These are phyloP conservation scores for Bufo bufo DNA, from an alignment of 2,113 vertebrate species.

Conservation along the genomic window DNA sequence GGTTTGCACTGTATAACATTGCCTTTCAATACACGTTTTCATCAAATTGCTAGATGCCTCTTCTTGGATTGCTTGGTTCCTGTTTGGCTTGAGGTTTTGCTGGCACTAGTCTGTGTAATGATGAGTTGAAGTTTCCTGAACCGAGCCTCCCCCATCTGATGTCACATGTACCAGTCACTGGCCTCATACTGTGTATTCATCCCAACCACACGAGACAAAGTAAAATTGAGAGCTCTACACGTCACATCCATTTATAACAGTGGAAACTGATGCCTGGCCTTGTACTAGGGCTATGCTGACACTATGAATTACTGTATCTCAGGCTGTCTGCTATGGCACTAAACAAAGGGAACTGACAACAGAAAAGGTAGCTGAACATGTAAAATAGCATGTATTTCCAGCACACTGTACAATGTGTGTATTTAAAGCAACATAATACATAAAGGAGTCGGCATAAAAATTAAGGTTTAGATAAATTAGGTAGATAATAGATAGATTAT, in stretches of 20 bases:
- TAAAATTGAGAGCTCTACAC: neutral
- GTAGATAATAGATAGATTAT: too few species aligned
- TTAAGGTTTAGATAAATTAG: too few species aligned
- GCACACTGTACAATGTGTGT: neutral
- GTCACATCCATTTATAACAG: slow-evolving; percentile 35
- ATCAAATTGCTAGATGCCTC: slow-evolving; percentile 16
- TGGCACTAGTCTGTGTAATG: slow-evolving; percentile 11
- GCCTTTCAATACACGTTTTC: neutral
- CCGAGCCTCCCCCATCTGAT: slow-evolving; percentile 16
- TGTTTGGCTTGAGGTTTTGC: slow-evolving; percentile 32
- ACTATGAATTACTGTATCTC: slow-evolving; percentile 22
- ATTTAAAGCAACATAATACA: neutral
- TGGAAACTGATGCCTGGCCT: slow-evolving; percentile 8
- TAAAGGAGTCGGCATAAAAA: neutral
- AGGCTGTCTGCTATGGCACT: neutral
- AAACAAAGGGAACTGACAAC: neutral
- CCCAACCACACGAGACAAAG: slow-evolving; percentile 18
- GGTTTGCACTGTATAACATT: neutral
- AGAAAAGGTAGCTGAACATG: neutral
- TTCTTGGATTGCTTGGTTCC: slow-evolving; percentile 3
- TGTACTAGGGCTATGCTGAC: slow-evolving; percentile 21
- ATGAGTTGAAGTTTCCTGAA: slow-evolving; percentile 32
- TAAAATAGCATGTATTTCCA: neutral
- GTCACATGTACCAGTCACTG: slow-evolving; percentile 20
- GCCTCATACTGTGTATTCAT: slow-evolving; percentile 6